These are phyloP conservation scores for Mallotus villosus DNA, from an alignment of 2,797 vertebrate species.

Conservation along the genomic window DNA sequence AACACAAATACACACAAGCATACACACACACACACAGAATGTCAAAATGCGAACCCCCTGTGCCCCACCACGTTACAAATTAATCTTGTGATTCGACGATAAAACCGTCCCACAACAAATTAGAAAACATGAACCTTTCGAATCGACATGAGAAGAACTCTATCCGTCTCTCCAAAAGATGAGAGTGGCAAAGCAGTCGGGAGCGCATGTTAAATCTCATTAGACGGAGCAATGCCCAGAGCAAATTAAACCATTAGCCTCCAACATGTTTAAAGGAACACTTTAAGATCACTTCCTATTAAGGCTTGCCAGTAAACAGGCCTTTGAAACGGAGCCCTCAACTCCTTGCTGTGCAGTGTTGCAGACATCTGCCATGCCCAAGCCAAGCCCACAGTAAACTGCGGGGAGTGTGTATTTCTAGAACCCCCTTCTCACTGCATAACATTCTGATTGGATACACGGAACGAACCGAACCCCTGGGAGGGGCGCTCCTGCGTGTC, in stretches of 20 bases:
- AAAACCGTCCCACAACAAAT: slow-evolving; percentile 40
- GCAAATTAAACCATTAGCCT: slow-evolving; percentile 78
- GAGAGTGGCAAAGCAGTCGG: slow-evolving; percentile 51
- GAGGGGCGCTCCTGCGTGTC: slow-evolving; percentile 32
- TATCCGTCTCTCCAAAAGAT: slow-evolving; percentile 51
- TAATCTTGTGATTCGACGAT: slow-evolving; percentile 16
- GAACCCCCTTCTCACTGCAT: slow-evolving; percentile 43
- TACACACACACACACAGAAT: background rate
- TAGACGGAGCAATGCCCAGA: slow-evolving; percentile 73
- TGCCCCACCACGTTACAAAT: background rate
- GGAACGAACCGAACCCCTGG: slow-evolving; percentile 47
- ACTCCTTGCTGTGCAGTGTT: slow-evolving; percentile 64
- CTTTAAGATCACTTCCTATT: slow-evolving; percentile 79
- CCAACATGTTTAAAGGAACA: slow-evolving; percentile 71
- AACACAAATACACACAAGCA: background rate
- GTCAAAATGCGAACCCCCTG: background rate
- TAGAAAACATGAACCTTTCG: slow-evolving; percentile 35
- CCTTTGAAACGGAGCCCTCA: slow-evolving; percentile 77
- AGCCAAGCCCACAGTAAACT: slow-evolving; percentile 71
- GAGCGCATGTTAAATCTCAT: slow-evolving; percentile 68
- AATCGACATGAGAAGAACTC: slow-evolving; percentile 47
- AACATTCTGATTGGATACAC: slow-evolving; percentile 44
- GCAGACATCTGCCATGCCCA: slow-evolving; percentile 78
- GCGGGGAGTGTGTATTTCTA: slow-evolving; percentile 57
- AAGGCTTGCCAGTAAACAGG: slow-evolving; percentile 72